Percentiles rank a stretch among this genome's conserved stretches.
Conservation (phyloP, 2,797 vertebrate species). For the Coracias cyanogaster region DNA sequence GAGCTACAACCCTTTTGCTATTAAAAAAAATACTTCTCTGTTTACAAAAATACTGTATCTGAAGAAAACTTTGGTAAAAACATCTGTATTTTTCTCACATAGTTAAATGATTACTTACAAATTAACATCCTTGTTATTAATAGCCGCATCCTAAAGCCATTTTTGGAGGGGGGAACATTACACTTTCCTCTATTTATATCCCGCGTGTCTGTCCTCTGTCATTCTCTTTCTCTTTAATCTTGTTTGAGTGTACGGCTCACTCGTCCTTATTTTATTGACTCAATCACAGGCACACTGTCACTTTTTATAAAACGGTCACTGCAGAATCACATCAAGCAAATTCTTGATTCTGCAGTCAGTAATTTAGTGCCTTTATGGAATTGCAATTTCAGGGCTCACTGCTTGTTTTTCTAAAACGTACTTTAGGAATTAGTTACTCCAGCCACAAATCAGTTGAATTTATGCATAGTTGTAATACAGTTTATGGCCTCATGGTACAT, state of each 20-base stretch:
- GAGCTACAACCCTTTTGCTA: neutral
- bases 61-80: slow-evolving; percentile 32
- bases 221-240: slow-evolving; percentile 92
- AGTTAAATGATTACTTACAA: slow-evolving; percentile 74
- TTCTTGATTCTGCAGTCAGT: slow-evolving; percentile 98
- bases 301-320: slow-evolving; percentile 92
- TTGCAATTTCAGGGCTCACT: slow-evolving; percentile 99
- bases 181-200: slow-evolving; percentile 77
- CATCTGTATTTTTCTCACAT: slow-evolving; percentile 44
- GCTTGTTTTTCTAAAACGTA: slow-evolving; percentile 99
- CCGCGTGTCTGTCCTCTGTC: slow-evolving; percentile 82
- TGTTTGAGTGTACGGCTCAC: slow-evolving; percentile 95
- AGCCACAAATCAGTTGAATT: slow-evolving; percentile 99
- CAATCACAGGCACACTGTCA: slow-evolving; percentile 89
- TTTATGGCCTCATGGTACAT: slow-evolving; percentile 99
- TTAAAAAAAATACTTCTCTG: neutral
- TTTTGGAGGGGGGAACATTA: slow-evolving; percentile 63
- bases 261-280: slow-evolving; percentile 99
- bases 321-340: slow-evolving; percentile 94
- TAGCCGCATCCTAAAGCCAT: slow-evolving; percentile 72
- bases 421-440: slow-evolving; percentile 99
- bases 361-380: slow-evolving; percentile 99
- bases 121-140: slow-evolving; percentile 78
- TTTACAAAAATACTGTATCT: slow-evolving; percentile 19
- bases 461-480: slow-evolving; percentile 99